Conservation (phyloP, 2,113 vertebrate genomes). For the Bambusicola thoracicus region DNA sequence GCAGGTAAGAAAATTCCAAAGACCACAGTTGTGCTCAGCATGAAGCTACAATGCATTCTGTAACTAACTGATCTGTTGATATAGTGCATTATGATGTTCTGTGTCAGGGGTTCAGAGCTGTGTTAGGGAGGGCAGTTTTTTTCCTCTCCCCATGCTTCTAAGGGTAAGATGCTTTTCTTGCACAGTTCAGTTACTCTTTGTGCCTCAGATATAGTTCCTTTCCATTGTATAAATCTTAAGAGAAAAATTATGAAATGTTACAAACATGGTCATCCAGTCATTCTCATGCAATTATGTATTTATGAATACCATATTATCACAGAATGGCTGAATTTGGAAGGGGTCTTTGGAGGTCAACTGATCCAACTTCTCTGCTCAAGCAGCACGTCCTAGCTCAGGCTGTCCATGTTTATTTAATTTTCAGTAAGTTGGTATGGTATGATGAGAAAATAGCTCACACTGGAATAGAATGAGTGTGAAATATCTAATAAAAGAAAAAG, state of each 20-base stretch:
- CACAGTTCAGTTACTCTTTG: background rate
- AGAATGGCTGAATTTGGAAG: background rate
- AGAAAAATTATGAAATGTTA: background rate
- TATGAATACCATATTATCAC: background rate
- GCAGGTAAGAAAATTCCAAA: conserved; percentile 55
- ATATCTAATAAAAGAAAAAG: conserved; percentile 64
- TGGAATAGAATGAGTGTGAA: conserved; percentile 49
- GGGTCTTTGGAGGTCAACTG: background rate
- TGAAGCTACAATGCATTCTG: background rate
- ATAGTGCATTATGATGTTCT: background rate
- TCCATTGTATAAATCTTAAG: background rate
- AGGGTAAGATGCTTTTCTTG: background rate
- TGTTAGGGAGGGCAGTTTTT: background rate
- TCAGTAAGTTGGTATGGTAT: background rate
- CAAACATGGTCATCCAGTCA: background rate
- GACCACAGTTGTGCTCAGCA: background rate
- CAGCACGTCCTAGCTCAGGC: background rate
- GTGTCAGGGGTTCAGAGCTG: background rate
- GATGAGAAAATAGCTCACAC: conserved; percentile 32
- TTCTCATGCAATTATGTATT: background rate
- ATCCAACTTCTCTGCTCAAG: background rate
- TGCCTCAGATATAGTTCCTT: background rate
- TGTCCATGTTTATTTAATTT: background rate
- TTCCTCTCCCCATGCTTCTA: background rate
- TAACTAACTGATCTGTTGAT: conserved; percentile 24